phyloP scores from a whole-genome alignment of 1,140 invertebrate species.

The Gryllus bimaculatus region DNA sequence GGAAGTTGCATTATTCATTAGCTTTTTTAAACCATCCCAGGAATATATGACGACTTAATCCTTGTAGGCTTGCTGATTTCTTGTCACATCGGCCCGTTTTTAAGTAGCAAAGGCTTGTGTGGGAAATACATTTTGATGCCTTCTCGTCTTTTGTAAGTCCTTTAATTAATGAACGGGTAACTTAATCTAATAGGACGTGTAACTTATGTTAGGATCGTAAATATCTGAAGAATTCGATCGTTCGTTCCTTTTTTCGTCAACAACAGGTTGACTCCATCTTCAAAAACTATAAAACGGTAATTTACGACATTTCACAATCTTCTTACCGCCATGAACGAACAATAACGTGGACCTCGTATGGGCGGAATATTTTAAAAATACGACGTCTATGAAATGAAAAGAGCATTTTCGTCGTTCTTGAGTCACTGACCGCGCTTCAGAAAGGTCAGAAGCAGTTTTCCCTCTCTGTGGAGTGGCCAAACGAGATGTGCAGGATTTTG shows the following conservation, averaged over 20 bases:
- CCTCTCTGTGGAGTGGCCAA: neutral
- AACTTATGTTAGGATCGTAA: neutral
- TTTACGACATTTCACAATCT: neutral
- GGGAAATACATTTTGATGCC: neutral
- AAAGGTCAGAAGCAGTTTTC: neutral
- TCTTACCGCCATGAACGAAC: neutral
- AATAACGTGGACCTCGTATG: neutral
- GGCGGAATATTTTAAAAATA: neutral
- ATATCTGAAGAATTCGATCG: neutral
- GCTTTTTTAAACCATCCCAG: neutral
- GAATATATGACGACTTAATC: neutral
- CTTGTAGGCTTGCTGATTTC: neutral
- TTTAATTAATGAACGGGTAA: neutral
- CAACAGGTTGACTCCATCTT: neutral
- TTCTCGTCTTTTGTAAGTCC: neutral
- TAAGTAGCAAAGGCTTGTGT: too few species aligned
- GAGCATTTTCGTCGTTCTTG: neutral
- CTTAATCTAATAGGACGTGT: neutral
- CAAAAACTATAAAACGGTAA: neutral
- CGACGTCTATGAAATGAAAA: neutral
- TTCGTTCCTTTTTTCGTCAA: neutral
- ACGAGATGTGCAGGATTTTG: neutral
- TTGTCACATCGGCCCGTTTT: neutral
- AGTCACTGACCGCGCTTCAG: neutral
- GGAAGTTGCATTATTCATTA: neutral